A percentile compares a stretch with the other conserved stretches of the same genome.
These are phyloP conservation scores for Fulica atra DNA, from an alignment of 2,113 vertebrate genomes.

Conservation along the genomic window DNA sequence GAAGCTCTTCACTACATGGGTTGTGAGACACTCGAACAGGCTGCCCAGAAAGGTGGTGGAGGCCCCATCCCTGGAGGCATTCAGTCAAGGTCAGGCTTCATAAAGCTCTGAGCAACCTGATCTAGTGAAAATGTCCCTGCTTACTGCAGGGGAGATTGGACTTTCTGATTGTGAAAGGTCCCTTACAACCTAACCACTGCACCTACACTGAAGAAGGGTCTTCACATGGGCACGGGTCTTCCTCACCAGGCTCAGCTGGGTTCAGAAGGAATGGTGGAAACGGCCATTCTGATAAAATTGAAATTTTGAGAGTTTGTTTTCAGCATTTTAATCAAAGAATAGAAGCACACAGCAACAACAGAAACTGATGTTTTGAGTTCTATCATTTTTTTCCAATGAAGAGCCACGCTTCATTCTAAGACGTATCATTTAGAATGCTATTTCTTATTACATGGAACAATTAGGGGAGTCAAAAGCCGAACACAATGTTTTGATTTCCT, in stretches of 20 bases:
- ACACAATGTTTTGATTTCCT: slow-evolving; percentile 47
- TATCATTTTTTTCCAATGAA: background rate
- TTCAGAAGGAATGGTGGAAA: background rate
- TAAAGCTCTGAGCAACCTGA: no score
- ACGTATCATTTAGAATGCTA: background rate
- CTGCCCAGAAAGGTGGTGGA: no score
- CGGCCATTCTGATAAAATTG: background rate
- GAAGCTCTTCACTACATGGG: no score
- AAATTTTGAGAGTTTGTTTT: background rate
- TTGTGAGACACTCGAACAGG: no score
- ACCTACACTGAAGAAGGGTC: no score
- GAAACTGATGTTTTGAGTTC: background rate
- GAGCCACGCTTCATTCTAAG: background rate
- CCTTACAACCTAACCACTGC: no score
- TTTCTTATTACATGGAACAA: slow-evolving; percentile 29
- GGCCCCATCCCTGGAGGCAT: no score
- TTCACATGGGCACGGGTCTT: no score
- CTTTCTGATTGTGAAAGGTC: no score
- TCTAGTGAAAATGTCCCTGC: no score
- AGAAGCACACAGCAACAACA: background rate
- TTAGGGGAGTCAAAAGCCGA: background rate
- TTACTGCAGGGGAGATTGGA: no score
- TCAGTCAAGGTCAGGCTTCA: no score
- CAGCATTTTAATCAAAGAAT: background rate
- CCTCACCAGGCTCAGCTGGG: background rate